Evolutionary conservation across 1,140 invertebrate species (phyloP).

Genomic region (Tetragonula clypearis): DNA sequence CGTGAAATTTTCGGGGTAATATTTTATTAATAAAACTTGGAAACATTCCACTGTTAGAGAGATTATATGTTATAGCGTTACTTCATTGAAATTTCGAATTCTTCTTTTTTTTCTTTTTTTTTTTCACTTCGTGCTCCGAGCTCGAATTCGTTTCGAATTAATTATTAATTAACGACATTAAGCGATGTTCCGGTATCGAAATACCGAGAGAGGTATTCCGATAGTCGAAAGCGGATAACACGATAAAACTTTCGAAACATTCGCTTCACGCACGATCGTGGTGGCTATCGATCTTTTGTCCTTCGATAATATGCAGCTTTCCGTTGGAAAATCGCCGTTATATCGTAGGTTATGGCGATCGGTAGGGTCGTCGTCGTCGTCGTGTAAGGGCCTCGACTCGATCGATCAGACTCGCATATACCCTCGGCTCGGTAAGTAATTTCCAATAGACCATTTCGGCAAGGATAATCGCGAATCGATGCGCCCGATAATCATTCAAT

Average conservation of each 20-base stretch:
- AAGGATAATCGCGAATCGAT: conserved; percentile 13
- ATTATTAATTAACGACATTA: too few species aligned
- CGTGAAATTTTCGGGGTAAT: too few species aligned
- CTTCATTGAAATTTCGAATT: too few species aligned
- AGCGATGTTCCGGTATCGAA: not conserved
- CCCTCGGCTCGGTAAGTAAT: conserved; percentile 20
- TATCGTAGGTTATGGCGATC: not conserved
- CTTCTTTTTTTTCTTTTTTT: too few species aligned
- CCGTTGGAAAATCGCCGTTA: not conserved
- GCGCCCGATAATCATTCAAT: conserved; percentile 26
- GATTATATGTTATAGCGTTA: too few species aligned
- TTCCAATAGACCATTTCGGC: conserved; percentile 43
- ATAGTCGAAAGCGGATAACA: not conserved
- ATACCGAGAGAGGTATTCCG: not conserved
- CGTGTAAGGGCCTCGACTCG: not conserved
- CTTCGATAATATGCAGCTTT: not conserved
- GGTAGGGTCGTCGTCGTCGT: not conserved
- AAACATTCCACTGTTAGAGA: too few species aligned
- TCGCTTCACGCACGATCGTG: not conserved
- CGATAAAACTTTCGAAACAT: not conserved
- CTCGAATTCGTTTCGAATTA: too few species aligned
- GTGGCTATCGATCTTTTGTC: not conserved
- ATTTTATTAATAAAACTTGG: too few species aligned
- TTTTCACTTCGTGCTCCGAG: too few species aligned
- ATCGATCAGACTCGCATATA: conserved; percentile 16